Evolutionary conservation across 2,797 vertebrate species (phyloP), one percentile per base, ranked within the genome.

Genomic region (Kryptolebias ocellatus): DNA sequence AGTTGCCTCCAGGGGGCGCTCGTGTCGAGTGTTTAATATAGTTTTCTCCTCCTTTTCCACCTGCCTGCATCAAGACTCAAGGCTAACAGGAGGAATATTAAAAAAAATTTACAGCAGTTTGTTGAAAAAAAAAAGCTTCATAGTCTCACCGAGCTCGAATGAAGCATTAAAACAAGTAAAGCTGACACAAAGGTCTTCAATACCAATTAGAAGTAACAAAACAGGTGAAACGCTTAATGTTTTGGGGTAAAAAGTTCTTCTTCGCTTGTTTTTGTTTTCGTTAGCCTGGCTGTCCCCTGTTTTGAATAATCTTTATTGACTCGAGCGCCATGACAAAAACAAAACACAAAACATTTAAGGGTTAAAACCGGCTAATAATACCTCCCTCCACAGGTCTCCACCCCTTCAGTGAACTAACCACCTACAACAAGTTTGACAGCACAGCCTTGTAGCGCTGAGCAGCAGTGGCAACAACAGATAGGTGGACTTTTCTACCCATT

Each of bases 371-470:
- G 44, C 39, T 34, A 59, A 45, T 46, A 29, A 50, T 17, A 24
- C 52, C 62, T 74, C 72, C 80, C 87, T 83, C 64, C 66, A 5
- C 70, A n/a, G 85, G 76, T 85, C 87, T 81, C 86, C 89, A 84
- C 87, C 84, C 83, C 67, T 77, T 18, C 53, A 42, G 44, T 64
- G 27, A 81, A 78, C 79, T 76, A 20, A 60, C 80, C 87, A 78
- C 77, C 81, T 74, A 64, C 78, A 87, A 86, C 81, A 86, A 93
- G 93, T 94, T 93, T 94, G 92, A 93, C 92, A 93, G 92, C 87
- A 78, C 79, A 74, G 81, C 61, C 65, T 63, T 61, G 37, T 4
- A 2, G 46, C 6, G 46, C 60, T 50, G 54, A 64, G 46, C 57
- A 31, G 49, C 63, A 59, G 70, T 14, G 16, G 50, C 57, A 55